Evolutionary conservation across 2,797 vertebrate genomes (phyloP).

Genomic region (Phaenicophaeus curvirostris): DNA sequence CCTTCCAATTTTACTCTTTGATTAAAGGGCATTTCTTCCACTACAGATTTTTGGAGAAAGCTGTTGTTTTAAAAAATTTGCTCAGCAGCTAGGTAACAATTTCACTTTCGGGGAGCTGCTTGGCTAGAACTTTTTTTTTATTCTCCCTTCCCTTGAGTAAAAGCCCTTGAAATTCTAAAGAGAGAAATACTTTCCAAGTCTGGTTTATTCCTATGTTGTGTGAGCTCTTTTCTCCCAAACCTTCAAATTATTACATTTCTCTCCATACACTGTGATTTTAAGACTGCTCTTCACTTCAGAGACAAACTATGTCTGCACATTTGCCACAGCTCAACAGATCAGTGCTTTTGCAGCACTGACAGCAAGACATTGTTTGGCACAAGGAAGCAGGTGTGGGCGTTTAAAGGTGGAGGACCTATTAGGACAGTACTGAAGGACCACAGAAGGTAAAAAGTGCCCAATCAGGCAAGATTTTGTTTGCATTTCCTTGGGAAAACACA

Average conservation of each 20-base stretch:
- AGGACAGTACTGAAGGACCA: background rate
- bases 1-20: background rate
- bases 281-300: background rate
- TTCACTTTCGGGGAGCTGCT: background rate
- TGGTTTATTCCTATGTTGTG: rapidly evolving
- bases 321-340: background rate
- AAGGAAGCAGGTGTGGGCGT: background rate
- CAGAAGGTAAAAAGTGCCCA: background rate
- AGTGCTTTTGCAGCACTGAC: background rate
- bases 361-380: background rate
- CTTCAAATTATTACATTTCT: background rate
- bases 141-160: background rate
- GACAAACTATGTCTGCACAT: background rate
- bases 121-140: background rate
- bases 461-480: background rate
- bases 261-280: background rate
- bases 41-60: background rate
- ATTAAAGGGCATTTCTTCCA: background rate
- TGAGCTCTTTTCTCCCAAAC: background rate
- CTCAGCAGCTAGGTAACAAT: background rate
- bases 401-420: background rate
- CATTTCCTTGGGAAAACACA: background rate
- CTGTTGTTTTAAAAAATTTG: background rate
- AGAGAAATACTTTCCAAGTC: background rate
- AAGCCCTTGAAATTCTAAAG: background rate